Evolutionary conservation across 2,113 vertebrate species (phyloP), one percentile per base, ranked within the genome.

Genomic region (Marmota flaviventris): DNA sequence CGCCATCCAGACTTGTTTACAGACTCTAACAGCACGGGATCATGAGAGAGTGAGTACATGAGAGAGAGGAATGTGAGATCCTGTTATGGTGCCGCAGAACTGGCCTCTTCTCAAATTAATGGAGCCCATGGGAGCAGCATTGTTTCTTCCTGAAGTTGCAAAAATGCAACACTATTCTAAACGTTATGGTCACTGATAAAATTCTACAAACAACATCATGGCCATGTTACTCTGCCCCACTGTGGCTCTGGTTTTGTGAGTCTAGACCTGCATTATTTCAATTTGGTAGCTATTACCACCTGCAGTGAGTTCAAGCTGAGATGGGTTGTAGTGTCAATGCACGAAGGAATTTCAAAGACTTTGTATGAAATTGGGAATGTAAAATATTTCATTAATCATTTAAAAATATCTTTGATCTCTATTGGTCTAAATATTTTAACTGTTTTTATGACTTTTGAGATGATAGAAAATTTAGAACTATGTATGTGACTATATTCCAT

Each of bases 111-210:
- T 89, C 85, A 72, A 92, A 94, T 70, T 58, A 42, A 72, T 81
- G 39, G 18, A 85, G 42, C 13, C 16, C 20, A 34, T 1, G 11
- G 93, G 81, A 75, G 48, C 81, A 78, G 53, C 8, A 24, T 37
- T 20, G 5, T n/a, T 69, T 83, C 82, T 89, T 73, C 85, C 86
- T 56, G 58, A 76, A 70, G 45, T 58, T 96, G 63, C 89, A 82
- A 95, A 94, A 91, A 93, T 69, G 42, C 51, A 97, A 83, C 56
- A 48, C 32, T 56, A 45, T 73, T 95, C 77, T 81, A 61, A 83
- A 94, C 82, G 69, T 73, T 4, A 4, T 37, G 42, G 12, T 70
- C 63, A 45, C 17, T 34, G 45, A 78, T 51, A 67, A 86, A 70
- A 53, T 67, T 73, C 45, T 88, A 88, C 89, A 92, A 91, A 53